A percentile compares a stretch with the other conserved stretches of the same genome.
Evolutionary conservation across 2,888 invertebrate genomes (phyloP).

Genomic region (Dryobota labecula): DNA sequence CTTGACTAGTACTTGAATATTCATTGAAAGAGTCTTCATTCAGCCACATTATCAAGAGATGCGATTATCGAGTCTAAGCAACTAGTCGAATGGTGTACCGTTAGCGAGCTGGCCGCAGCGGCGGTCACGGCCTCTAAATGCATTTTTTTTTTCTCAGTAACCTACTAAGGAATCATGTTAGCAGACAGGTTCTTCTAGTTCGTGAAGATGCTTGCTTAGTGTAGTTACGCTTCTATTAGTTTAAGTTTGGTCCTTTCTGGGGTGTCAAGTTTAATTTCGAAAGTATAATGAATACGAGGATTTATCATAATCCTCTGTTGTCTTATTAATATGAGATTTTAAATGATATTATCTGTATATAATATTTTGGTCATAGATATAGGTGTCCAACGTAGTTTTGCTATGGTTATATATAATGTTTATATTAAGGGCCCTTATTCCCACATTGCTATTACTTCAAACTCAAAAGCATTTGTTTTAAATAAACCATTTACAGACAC

Average conservation of each 20-base stretch:
- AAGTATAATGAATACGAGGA: neutral
- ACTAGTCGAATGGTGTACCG: constrained; percentile 75
- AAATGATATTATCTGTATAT: too few relatives aligned
- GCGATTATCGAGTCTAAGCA: constrained; percentile 70
- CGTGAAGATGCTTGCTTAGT: constrained; percentile 41
- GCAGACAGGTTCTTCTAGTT: constrained; percentile 72
- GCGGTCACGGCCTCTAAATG: constrained; percentile 78
- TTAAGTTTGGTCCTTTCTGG: constrained; percentile 17
- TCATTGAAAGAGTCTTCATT: constrained; percentile 55
- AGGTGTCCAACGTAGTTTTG: neutral
- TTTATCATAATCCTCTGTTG: neutral
- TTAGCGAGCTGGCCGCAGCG: constrained; percentile 74
- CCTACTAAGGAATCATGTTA: constrained; percentile 78
- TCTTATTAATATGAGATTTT: neutral
- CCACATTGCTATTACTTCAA: neutral
- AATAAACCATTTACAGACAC: too few relatives aligned
- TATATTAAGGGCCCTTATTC: neutral
- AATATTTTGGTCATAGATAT: neutral
- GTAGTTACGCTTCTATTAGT: constrained; percentile 39
- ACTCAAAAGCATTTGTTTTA: neutral
- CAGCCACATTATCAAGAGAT: constrained; percentile 64
- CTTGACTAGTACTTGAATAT: constrained; percentile 22
- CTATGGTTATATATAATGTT: neutral
- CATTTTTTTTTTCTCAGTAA: constrained; percentile 77
- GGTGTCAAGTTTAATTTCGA: constrained; percentile 20